These are phyloP conservation scores for Caenorhabditis sp. DNA, from an alignment of 2,888 invertebrate genomes.

Conservation along the genomic window DNA sequence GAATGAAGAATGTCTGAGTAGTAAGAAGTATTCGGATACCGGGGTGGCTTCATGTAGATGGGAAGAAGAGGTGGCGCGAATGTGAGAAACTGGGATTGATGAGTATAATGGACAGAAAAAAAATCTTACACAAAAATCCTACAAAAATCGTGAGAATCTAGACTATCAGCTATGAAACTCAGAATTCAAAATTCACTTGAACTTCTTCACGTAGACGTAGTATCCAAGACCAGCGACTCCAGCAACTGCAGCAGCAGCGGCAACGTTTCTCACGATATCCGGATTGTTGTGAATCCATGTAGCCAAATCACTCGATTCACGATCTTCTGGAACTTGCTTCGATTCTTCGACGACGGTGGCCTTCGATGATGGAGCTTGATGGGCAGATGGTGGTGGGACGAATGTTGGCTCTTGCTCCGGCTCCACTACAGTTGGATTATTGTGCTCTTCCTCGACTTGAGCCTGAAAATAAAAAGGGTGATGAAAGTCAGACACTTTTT, in stretches of 20 bases:
- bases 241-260: slow-evolving; percentile 63
- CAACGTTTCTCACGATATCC: slow-evolving; percentile 63
- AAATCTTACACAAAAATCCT: slow-evolving; percentile 19
- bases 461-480: slow-evolving; percentile 35
- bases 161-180: slow-evolving; percentile 18
- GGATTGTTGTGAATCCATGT: slow-evolving; percentile 66
- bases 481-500: background rate
- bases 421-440: slow-evolving; percentile 38
- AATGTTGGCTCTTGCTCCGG: slow-evolving; percentile 42
- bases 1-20: slow-evolving; percentile 10
- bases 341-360: slow-evolving; percentile 64
- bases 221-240: slow-evolving; percentile 68
- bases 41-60: slow-evolving; percentile 28
- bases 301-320: slow-evolving; percentile 56
- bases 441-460: slow-evolving; percentile 61
- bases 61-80: slow-evolving; percentile 11
- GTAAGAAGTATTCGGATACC: slow-evolving; percentile 40
- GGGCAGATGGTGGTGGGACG: slow-evolving; percentile 25
- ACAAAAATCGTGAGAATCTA: slow-evolving; percentile 20
- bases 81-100: slow-evolving; percentile 44
- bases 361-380: slow-evolving; percentile 53
- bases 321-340: slow-evolving; percentile 60
- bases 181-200: slow-evolving; percentile 44
- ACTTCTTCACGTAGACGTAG: slow-evolving; percentile 66
- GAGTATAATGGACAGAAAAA: background rate